Evolutionary conservation across 2,113 vertebrate genomes (phyloP).

Genomic region (Spizaetus ornatus): DNA sequence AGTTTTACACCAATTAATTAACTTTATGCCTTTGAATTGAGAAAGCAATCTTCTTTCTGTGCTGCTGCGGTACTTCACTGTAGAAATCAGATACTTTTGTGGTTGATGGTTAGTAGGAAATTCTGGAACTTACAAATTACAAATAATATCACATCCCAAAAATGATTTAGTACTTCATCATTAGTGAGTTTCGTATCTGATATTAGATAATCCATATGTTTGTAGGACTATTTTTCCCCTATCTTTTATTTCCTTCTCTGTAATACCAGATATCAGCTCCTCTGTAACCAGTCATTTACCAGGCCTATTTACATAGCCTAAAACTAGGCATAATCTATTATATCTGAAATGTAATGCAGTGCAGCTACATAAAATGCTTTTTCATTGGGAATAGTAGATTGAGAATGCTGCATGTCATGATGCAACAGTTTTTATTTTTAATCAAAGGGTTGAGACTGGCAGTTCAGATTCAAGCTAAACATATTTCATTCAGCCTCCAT

Average conservation of each 20-base stretch:
- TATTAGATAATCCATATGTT: not conserved
- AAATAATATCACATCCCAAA: not conserved
- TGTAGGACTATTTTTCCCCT: not conserved
- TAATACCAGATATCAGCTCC: not conserved
- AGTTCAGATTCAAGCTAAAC: constrained; percentile 9
- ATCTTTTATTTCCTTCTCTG: constrained; percentile 15
- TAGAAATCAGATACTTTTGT: not conserved
- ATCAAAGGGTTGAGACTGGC: not conserved
- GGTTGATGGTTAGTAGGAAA: not conserved
- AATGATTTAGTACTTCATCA: not conserved
- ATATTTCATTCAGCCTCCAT: constrained; percentile 21
- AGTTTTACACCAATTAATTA: not conserved
- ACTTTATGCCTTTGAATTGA: not conserved
- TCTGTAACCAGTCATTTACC: not conserved
- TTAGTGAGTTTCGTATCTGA: not conserved
- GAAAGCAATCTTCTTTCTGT: not conserved
- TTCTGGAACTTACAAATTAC: not conserved
- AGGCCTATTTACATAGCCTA: not conserved
- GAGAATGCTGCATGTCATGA: not conserved
- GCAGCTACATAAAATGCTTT: not conserved
- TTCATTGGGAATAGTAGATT: not conserved
- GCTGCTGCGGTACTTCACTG: not conserved
- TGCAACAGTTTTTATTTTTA: constrained; percentile 43
- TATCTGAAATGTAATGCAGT: not conserved
- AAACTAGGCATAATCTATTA: not conserved